Conservation (phyloP, 2,888 invertebrate genomes). For the Epinotia ramella region DNA sequence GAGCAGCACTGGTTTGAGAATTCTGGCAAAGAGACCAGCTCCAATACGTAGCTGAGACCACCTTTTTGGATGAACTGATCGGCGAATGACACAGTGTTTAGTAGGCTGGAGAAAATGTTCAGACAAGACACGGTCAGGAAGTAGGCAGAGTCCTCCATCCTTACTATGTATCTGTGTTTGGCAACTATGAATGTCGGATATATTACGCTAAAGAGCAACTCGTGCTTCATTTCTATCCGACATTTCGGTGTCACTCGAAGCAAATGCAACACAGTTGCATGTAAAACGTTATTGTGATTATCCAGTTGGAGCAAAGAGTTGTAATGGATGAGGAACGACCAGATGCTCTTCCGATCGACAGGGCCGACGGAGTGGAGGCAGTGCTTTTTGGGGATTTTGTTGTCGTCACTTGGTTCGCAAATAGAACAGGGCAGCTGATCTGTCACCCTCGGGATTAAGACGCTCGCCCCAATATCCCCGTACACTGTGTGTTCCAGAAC, state of each 20-base stretch:
- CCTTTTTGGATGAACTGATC: conserved; percentile 85
- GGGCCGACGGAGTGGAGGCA: conserved; percentile 67
- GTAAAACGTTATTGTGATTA: conserved; percentile 82
- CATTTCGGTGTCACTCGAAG: conserved; percentile 85
- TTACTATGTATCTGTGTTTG: conserved; percentile 78
- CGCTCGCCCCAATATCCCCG: conserved; percentile 84
- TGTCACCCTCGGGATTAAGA: conserved; percentile 63
- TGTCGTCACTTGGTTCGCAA: conserved; percentile 71
- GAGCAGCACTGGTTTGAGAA: conserved; percentile 86
- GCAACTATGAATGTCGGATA: conserved; percentile 86
- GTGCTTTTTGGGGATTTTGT: conserved; percentile 60
- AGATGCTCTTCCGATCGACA: conserved; percentile 72
- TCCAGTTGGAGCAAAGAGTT: conserved; percentile 83
- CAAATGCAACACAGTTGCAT: conserved; percentile 84
- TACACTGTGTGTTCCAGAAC: conserved; percentile 86
- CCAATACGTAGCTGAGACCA: conserved; percentile 84
- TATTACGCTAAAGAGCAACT: conserved; percentile 85
- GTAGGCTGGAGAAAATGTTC: conserved; percentile 85
- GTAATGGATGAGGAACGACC: conserved; percentile 86
- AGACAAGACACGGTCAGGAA: conserved; percentile 86
- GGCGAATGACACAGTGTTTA: conserved; percentile 83
- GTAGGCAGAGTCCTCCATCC: conserved; percentile 78
- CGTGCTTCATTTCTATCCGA: conserved; percentile 82
- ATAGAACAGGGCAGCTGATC: conserved; percentile 78
- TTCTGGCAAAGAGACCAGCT: conserved; percentile 80